Percentiles rank a stretch among this genome's conserved stretches.
phyloP scores from a whole-genome alignment of 2,797 vertebrate genomes.

The Pangasius macronema region DNA sequence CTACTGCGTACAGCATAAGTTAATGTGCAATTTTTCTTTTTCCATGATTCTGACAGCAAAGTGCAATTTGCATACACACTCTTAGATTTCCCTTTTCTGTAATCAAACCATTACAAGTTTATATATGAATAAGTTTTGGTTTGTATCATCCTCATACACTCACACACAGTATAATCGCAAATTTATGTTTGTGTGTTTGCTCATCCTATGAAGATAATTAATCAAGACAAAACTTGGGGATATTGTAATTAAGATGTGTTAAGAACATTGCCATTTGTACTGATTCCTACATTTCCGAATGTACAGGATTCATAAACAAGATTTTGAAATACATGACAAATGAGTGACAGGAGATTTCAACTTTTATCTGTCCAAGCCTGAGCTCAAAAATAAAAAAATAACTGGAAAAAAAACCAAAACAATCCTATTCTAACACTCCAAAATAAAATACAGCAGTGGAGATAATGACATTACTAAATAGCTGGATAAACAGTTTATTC shows the following conservation, averaged over 20 bases:
- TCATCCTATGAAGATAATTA: constrained; percentile 4
- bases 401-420: neutral
- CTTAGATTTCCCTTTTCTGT: constrained; percentile 21
- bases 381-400: constrained; percentile 17
- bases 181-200: constrained; percentile 7
- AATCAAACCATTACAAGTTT: constrained; percentile 35
- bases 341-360: constrained; percentile 27
- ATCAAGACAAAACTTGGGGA: neutral
- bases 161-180: constrained; percentile 5
- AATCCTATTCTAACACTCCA: neutral
- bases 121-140: constrained; percentile 30
- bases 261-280: constrained; percentile 27
- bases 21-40: constrained; percentile 43
- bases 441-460: constrained; percentile 31
- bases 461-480: constrained; percentile 48
- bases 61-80: constrained; percentile 49
- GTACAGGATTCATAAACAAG: constrained; percentile 4
- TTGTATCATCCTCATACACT: neutral
- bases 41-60: constrained; percentile 47
- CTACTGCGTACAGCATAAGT: constrained; percentile 33
- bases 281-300: neutral
- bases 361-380: constrained; percentile 20
- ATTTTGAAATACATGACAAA: constrained; percentile 33
- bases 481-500: constrained; percentile 46
- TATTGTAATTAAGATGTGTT: constrained; percentile 8